Evolutionary conservation across 1,140 invertebrate genomes (phyloP).

Genomic region (Scaptomyza graminum): DNA sequence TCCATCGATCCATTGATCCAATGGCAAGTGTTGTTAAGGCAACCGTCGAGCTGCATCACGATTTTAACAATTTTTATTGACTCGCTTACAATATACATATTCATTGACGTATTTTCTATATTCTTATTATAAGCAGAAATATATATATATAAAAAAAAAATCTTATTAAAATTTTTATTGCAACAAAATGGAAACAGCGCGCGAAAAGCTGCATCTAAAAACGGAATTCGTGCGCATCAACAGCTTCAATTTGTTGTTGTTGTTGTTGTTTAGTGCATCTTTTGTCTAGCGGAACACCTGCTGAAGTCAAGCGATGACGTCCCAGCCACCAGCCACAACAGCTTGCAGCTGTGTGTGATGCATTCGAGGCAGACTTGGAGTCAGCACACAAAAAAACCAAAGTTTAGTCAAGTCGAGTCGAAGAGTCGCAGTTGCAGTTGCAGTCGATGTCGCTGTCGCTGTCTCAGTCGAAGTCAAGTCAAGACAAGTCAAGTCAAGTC

Average conservation of each 20-base stretch:
- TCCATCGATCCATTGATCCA: conserved; percentile 44
- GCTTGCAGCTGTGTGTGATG: conserved; percentile 45
- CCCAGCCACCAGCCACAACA: conserved; percentile 32
- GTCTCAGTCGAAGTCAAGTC: conserved; percentile 5
- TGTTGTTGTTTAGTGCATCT: conserved; percentile 50
- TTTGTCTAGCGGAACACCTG: conserved; percentile 80
- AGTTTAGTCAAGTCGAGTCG: conserved; percentile 2
- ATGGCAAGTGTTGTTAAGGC: conserved; percentile 46
- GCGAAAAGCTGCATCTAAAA: conserved; percentile 68
- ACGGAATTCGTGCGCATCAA: conserved; percentile 80
- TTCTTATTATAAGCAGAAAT: conserved; percentile 33
- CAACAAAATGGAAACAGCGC: conserved; percentile 72
- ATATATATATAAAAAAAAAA: conserved; percentile 45
- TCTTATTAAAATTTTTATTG: conserved; percentile 81
- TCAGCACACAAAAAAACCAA: conserved; percentile 23
- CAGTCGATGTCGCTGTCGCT: background rate
- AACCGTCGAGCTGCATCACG: conserved; percentile 45
- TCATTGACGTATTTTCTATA: conserved; percentile 21
- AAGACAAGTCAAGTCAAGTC: conserved; percentile 43
- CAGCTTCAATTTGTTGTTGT: conserved; percentile 69
- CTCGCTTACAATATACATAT: conserved; percentile 40
- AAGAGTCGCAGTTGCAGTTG: background rate
- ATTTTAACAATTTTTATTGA: conserved; percentile 35
- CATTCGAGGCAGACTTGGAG: conserved; percentile 34
- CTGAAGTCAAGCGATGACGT: conserved; percentile 48